Evolutionary conservation across 1,140 invertebrate genomes (phyloP), one percentile per base, ranked within the genome.

Genomic region (Hirudo medicinalis): DNA sequence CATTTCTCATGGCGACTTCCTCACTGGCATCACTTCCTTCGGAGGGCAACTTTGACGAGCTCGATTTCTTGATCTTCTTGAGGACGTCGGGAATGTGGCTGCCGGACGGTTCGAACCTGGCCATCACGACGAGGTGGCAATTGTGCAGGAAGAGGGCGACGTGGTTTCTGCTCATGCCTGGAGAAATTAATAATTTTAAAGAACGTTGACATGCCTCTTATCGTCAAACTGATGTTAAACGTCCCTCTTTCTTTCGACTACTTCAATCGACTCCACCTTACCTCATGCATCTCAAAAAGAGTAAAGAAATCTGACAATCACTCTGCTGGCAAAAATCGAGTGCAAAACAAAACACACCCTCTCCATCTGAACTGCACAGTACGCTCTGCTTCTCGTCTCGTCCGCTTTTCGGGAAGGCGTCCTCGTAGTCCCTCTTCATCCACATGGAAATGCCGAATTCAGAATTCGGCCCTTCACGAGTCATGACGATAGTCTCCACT

Each of bases 111-210:
- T 97, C 94, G 69, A 92, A 87, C 32, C 95, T 85, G 74, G 98
- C 83, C 70, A 99, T 83, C 57, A 99, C 85, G 75, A 98, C 95
- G 74, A 99, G 84, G 20, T 94, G 89, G 81, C 95, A 97, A 83
- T 97, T 97, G 71, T 95, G 87, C 0, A 99, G 88, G 84, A 97
- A 99, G 74, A 97, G 83, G 9, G 93, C 91, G 83, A 96, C 97
- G 83, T 99, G 96, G 82, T 98, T 95, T 54, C 96, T 88, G 82
- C 97, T 97, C 92, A 96, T 94, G 25, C 86, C 94, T 90, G 90
- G 79, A 73, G n/a, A 49, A 49, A 49, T 49, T 17, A 17, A 9
- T 9, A 2, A 17, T 49, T 49, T 49, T 49, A 49, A 17, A 49
- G 43, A 49, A 49, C 4, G 11, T 15, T 9, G n/a, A n/a, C n/a